Percentiles rank a stretch among this genome's conserved stretches.
Evolutionary conservation across 2,797 vertebrate species (phyloP).

Genomic region (Diplodus sargus): DNA sequence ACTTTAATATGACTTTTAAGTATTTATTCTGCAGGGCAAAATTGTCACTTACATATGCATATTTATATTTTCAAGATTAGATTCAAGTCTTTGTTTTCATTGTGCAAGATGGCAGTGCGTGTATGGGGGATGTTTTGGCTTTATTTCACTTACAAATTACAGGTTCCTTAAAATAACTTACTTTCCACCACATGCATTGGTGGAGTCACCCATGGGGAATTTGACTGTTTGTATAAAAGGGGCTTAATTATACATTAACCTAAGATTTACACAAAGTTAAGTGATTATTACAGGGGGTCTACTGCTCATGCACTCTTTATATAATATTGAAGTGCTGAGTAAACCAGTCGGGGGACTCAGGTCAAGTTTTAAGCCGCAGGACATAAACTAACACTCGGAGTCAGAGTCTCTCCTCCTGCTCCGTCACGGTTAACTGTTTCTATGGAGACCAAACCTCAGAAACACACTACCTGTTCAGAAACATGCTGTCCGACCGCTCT

Average conservation of each 20-base stretch:
- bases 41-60: background rate
- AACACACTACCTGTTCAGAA: slow-evolving; percentile 32
- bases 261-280: background rate
- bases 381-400: background rate
- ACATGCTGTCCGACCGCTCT: background rate
- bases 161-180: too few species aligned
- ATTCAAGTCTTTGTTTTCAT: too few species aligned
- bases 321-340: slow-evolving; percentile 4
- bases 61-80: background rate
- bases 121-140: too few species aligned
- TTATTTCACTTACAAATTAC: too few species aligned
- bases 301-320: background rate
- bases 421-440: background rate
- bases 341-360: background rate
- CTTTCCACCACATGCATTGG: background rate
- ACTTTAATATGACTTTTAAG: background rate
- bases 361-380: background rate
- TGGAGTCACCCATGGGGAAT: background rate
- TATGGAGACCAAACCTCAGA: slow-evolving; percentile 27
- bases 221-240: background rate
- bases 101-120: too few species aligned
- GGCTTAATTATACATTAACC: background rate
- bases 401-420: background rate
- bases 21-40: background rate
- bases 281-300: background rate